Conservation (phyloP, 1,140 invertebrate species). For the Zaprionus inermis region DNA sequence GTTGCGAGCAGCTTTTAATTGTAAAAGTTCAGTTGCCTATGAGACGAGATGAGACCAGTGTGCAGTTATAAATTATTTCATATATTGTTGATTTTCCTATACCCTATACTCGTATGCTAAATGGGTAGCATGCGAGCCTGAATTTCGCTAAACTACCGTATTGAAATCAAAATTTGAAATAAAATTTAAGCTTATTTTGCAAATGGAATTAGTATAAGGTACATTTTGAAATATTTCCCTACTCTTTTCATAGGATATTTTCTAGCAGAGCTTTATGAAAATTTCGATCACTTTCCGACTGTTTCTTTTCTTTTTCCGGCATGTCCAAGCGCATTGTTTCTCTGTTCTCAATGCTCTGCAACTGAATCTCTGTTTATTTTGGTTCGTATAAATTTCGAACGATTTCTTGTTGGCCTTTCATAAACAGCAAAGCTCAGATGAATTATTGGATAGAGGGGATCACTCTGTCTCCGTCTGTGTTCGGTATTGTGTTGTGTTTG, state of each 20-base stretch:
- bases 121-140: background rate
- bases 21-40: constrained; percentile 59
- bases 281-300: background rate
- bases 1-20: constrained; percentile 51
- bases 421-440: constrained; percentile 59
- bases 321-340: constrained; percentile 44
- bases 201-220: background rate
- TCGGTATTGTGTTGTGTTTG: constrained; percentile 24
- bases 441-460: constrained; percentile 49
- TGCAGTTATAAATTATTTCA: constrained; percentile 52
- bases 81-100: constrained; percentile 35
- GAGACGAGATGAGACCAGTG: constrained; percentile 22
- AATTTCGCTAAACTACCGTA: too few species aligned
- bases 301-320: constrained; percentile 32
- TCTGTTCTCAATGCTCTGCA: background rate
- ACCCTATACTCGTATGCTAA: background rate
- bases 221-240: background rate
- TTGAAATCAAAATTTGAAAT: too few species aligned
- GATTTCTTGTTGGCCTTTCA: constrained; percentile 53
- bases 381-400: constrained; percentile 42
- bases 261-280: background rate
- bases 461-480: constrained; percentile 3
- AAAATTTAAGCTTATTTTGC: background rate
- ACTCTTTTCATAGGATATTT: constrained; percentile 5
- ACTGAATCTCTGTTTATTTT: constrained; percentile 58